phyloP scores from a whole-genome alignment of 2,797 vertebrate genomes.

The Sebastes matsubarae region DNA sequence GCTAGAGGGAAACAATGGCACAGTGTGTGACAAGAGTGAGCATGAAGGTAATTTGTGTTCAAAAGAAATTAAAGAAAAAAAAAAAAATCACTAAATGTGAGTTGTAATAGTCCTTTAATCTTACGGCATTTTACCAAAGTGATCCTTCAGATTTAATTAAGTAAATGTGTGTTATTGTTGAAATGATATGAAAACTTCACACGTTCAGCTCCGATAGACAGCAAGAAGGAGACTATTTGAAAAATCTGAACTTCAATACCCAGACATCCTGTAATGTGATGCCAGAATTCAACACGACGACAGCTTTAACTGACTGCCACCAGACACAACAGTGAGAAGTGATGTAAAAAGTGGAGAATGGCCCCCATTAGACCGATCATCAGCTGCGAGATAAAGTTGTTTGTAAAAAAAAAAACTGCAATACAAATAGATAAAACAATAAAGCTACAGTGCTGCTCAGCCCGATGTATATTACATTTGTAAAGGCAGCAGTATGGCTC shows the following conservation, averaged over 20 bases:
- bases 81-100: slow-evolving; percentile 29
- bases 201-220: background rate
- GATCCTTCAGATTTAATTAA: slow-evolving; percentile 8
- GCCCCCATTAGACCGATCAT: slow-evolving; percentile 26
- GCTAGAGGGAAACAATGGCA: slow-evolving; percentile 19
- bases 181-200: background rate
- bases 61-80: slow-evolving; percentile 29
- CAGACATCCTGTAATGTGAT: background rate
- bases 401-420: slow-evolving; percentile 15
- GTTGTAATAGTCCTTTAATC: slow-evolving; percentile 25
- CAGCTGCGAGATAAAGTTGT: slow-evolving; percentile 21
- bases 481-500: slow-evolving; percentile 50
- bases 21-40: background rate
- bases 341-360: background rate
- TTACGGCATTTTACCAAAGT: background rate
- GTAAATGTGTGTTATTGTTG: background rate
- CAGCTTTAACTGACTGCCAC: background rate
- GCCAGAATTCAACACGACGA: background rate
- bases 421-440: slow-evolving; percentile 44
- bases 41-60: slow-evolving; percentile 38
- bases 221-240: background rate
- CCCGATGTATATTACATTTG: slow-evolving; percentile 56
- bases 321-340: background rate
- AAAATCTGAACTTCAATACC: background rate
- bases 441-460: slow-evolving; percentile 23